phyloP scores from a whole-genome alignment of 2,888 invertebrate genomes.

The Sylvicola cinctus region DNA sequence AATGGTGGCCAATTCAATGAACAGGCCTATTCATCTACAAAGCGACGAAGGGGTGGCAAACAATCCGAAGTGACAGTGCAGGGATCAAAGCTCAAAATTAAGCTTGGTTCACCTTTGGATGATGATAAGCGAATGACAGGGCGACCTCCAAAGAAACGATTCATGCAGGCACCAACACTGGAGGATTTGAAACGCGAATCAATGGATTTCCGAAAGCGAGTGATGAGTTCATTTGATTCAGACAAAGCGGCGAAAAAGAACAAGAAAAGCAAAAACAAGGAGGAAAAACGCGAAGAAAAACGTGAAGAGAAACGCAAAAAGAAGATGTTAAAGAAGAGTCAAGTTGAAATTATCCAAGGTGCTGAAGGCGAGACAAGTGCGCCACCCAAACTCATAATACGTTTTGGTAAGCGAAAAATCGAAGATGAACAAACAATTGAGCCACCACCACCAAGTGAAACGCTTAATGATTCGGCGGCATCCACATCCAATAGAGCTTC shows the following conservation, averaged over 20 bases:
- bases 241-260: slow-evolving; percentile 29
- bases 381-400: slow-evolving; percentile 51
- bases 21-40: slow-evolving; percentile 8
- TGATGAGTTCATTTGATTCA: slow-evolving; percentile 67
- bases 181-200: slow-evolving; percentile 66
- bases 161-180: slow-evolving; percentile 38
- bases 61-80: slow-evolving; percentile 28
- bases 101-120: slow-evolving; percentile 10
- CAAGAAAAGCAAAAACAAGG: slow-evolving; percentile 32
- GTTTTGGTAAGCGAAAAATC: slow-evolving; percentile 30
- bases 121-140: slow-evolving; percentile 29
- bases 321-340: slow-evolving; percentile 26
- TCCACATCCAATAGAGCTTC: neutral
- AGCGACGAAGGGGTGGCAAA: slow-evolving; percentile 18
- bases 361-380: slow-evolving; percentile 28
- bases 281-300: slow-evolving; percentile 34
- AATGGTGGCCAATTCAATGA: neutral
- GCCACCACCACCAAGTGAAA: neutral
- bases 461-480: neutral
- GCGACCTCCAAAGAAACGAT: slow-evolving; percentile 66
- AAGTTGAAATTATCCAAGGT: slow-evolving; percentile 33
- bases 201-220: slow-evolving; percentile 67
- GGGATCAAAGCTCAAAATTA: slow-evolving; percentile 51
- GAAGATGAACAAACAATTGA: slow-evolving; percentile 9
- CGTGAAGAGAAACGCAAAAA: slow-evolving; percentile 26